Conservation (phyloP, 92 coral and sea anemone species). For the Muricea muricata region DNA sequence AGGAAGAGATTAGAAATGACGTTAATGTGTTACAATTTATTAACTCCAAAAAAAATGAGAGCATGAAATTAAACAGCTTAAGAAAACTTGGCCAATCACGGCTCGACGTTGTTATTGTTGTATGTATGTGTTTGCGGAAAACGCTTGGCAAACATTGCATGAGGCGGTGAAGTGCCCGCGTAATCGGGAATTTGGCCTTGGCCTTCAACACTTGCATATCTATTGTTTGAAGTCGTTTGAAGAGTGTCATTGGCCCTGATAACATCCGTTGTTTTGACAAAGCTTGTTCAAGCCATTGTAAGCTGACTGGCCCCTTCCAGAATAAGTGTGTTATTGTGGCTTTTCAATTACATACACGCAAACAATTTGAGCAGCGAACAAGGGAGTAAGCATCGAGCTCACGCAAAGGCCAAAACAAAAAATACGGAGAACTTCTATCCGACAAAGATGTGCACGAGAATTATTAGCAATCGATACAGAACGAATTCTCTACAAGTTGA, state of each 20-base stretch:
- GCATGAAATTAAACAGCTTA: too few relatives aligned
- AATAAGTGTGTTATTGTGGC: not conserved
- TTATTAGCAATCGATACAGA: not conserved
- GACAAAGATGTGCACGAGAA: not conserved
- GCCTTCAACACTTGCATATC: conserved; percentile 34
- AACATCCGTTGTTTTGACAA: conserved; percentile 49
- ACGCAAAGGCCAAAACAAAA: not conserved
- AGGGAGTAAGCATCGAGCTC: not conserved
- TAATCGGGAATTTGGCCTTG: conserved; percentile 20
- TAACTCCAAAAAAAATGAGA: not conserved
- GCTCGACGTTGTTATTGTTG: conserved; percentile 28
- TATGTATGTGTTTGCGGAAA: not conserved
- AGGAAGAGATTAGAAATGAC: not conserved
- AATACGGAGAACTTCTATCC: too few relatives aligned
- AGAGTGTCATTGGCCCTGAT: not conserved
- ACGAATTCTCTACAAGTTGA: not conserved
- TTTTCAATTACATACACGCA: not conserved
- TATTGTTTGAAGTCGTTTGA: conserved; percentile 28
- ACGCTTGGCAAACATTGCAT: conserved; percentile 10
- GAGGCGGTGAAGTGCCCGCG: not conserved
- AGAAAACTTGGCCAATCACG: conserved; percentile 6
- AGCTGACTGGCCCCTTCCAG: not conserved
- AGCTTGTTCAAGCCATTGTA: conserved; percentile 19
- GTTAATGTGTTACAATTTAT: not conserved
- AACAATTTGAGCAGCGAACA: not conserved